Conservation (phyloP, 2,888 invertebrate genomes). For the Phanerotoma sp. region DNA sequence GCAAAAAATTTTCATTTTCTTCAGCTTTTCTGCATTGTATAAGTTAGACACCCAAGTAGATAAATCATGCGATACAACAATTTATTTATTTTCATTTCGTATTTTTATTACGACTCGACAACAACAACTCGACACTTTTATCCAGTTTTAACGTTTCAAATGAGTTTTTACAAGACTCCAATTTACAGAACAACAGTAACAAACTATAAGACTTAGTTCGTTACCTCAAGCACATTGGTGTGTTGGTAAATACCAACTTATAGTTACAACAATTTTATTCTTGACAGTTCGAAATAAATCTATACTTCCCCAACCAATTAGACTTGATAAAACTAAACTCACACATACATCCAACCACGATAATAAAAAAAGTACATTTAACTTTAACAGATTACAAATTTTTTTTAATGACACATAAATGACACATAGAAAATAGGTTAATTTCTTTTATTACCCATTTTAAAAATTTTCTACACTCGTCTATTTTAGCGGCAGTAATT, state of each 20-base stretch:
- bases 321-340: too few species aligned
- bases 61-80: conserved; percentile 21
- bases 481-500: conserved; percentile 62
- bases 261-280: neutral
- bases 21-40: neutral
- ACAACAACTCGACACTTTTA: conserved; percentile 23
- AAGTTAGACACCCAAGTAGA: conserved; percentile 1
- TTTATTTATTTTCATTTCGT: conserved; percentile 21
- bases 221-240: conserved; percentile 3
- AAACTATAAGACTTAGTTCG: conserved; percentile 12
- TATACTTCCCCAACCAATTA: neutral
- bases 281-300: conserved; percentile 13
- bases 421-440: neutral
- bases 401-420: neutral
- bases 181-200: too few species aligned
- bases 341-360: neutral
- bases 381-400: neutral
- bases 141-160: conserved; percentile 24
- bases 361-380: conserved; percentile 6
- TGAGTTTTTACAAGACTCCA: conserved; percentile 18
- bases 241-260: too few species aligned
- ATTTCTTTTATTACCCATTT: neutral
- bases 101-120: conserved; percentile 12
- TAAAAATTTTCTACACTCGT: neutral
- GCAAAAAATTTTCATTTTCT: neutral